Base-by-base conservation (phyloP, 2,113 vertebrate species). In the Gallinago media region DNA sequence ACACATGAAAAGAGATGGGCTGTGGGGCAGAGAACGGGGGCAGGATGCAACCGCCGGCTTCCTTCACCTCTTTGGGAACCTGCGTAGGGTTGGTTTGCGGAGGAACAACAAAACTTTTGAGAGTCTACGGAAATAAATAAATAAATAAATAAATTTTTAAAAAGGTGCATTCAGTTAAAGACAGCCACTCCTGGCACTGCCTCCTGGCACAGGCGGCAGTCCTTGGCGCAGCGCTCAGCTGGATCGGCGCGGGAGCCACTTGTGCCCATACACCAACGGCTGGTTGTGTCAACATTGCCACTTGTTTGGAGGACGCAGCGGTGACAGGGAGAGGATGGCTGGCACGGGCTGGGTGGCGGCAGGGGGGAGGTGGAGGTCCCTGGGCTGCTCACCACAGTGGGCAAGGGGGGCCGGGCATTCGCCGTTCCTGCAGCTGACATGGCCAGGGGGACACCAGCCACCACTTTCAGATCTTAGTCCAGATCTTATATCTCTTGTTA, bases 351-450 rank as follows among this genome's bases (percentile, higher is more conserved):
- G 27, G 20, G 46, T 3, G 6, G n/a, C 55, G 40, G 61, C 58
- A 36, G 46, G 9, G 7, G 36, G 19, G 4, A 36, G 4, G 8
- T 9, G n/a, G 47, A 26, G 11, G 32, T 40, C 38, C 15, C 38
- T 15, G 20, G 50, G 52, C 49, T 54, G 27, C 58, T 71, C 2
- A 0, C 34, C 47, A 34, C 0, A 1, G 47, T 1, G 3, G 25
- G 36, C 1, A 1, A 71, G n/a, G 15, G 32, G 32, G 3, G 26
- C 58, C 3, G 4, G 36, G 18, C 3, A 0, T 63, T 70, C 2
- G 0, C 46, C 58, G 2, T 49, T 85, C 40, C 40, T 46, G 34
- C 31, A 55, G 67, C 21, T 63, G 36, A 40, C 0, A 1, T 15
- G 55, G 36, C 4, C n/a, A 71, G 40, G 23, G 26, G 16, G 38